phyloP scores from a whole-genome alignment of 1,140 invertebrate genomes.

The Aricia agestis region DNA sequence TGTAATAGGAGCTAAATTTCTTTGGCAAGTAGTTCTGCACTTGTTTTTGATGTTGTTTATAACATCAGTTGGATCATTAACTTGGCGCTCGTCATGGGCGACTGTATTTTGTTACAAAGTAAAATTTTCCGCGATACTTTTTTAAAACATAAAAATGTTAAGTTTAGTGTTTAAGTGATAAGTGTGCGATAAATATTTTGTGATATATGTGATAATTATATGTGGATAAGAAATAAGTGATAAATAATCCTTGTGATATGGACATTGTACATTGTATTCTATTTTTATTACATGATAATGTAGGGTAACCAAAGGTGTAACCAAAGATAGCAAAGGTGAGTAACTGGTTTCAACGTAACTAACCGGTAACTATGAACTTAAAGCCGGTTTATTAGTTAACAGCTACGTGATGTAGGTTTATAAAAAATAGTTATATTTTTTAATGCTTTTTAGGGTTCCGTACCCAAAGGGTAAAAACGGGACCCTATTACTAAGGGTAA shows the following conservation, averaged over 20 bases:
- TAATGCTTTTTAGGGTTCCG: no score
- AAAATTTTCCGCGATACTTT: not conserved
- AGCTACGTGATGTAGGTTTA: no score
- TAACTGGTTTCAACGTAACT: no score
- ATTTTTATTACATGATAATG: no score
- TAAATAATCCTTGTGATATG: not conserved
- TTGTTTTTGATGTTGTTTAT: not conserved
- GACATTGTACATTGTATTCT: not conserved
- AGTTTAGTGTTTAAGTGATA: not conserved
- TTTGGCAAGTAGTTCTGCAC: not conserved
- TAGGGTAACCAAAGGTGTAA: no score
- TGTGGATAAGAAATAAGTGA: not conserved
- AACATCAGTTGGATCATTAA: not conserved
- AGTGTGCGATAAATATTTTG: not conserved
- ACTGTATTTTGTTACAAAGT: not conserved
- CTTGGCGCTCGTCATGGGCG: not conserved
- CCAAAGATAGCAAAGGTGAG: no score
- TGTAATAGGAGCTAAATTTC: not conserved
- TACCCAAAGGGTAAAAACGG: no score
- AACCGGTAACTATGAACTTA: no score
- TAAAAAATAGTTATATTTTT: no score
- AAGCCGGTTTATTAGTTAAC: no score
- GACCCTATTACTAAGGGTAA: no score
- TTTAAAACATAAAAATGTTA: not conserved
- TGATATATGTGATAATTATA: not conserved